Evolutionary conservation across 2,888 invertebrate genomes (phyloP), one percentile per base, ranked within the genome.

Genomic region (Chymomyza procnemis): DNA sequence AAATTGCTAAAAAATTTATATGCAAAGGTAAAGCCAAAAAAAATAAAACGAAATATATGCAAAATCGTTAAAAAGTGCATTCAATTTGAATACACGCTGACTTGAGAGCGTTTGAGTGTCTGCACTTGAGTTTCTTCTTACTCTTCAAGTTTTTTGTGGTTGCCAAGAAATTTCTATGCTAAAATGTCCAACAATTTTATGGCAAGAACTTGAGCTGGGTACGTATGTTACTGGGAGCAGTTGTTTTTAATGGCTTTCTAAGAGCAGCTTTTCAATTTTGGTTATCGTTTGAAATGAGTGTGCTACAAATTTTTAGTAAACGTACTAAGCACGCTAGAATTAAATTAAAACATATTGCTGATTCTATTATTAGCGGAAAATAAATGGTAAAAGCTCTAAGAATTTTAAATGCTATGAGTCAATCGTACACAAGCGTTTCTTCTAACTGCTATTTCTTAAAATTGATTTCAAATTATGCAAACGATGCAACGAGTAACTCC

Each of bases 21-120:
- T 19, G 50, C 50, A 50, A 16, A 50, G 16, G 34, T 50, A 1
- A 12, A 18, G 16, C 48, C 48, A n/a, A 18, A 6, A 12, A 16
- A 50, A 50, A 50, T 12, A 12, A 26, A 47, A n/a, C n/a, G n/a
- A n/a, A n/a, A 16, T 5, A 14, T 8, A 2, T 2, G 47, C n/a
- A 2, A 47, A 47, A 47, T 6, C 1, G 14, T 6, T 26, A 26
- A 56, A 56, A 26, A 56, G 12, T 30, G 56, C 56, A 54, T 50
- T 63, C 54, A 70, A 73, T 67, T 71, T 55, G 18, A 67, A 71
- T 67, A 18, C 18, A 41, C 34, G 34, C 34, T 41, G 34, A 41
- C 34, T 41, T 41, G 34, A 41, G 34, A 41, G 34, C 34, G 9
- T 9, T 41, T 41, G 34, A 41, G 34, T 41, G 34, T 12, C 34